phyloP scores from a whole-genome alignment of 2,888 invertebrate species.

The Lycaena phlaeas region DNA sequence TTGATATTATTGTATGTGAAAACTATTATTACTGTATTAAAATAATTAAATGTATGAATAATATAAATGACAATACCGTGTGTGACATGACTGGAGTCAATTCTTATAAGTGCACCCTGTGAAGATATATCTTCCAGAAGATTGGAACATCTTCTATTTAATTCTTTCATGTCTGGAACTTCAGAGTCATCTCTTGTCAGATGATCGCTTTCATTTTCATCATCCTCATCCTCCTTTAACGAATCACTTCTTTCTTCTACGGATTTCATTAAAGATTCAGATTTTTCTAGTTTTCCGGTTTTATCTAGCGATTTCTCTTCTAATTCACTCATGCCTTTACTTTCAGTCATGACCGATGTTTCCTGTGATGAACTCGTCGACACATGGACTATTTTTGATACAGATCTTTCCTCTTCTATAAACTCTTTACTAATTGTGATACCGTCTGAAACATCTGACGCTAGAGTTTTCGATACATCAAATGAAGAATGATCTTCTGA shows the following conservation, averaged over 20 bases:
- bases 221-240: constrained; percentile 19
- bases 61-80: constrained; percentile 37
- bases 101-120: constrained; percentile 61
- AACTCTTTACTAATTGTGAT: constrained; percentile 54
- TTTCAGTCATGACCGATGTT: constrained; percentile 56
- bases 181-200: constrained; percentile 33
- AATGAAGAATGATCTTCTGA: constrained; percentile 67
- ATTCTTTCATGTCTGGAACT: constrained; percentile 57
- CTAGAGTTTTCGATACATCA: constrained; percentile 62
- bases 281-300: constrained; percentile 34
- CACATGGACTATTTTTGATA: constrained; percentile 40
- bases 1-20: too few species aligned
- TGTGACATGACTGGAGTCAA: constrained; percentile 62
- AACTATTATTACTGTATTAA: too few species aligned
- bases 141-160: constrained; percentile 65
- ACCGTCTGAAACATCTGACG: constrained; percentile 60
- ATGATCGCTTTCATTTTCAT: constrained; percentile 19
- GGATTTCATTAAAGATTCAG: constrained; percentile 26
- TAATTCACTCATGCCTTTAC: constrained; percentile 50
- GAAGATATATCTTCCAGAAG: constrained; percentile 62
- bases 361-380: constrained; percentile 57
- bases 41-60: too few species aligned
- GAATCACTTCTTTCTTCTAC: constrained; percentile 38
- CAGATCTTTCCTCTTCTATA: constrained; percentile 51
- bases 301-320: constrained; percentile 47